These are phyloP conservation scores for Drosophila paucipuncta DNA, from an alignment of 2,888 invertebrate species.

Conservation along the genomic window DNA sequence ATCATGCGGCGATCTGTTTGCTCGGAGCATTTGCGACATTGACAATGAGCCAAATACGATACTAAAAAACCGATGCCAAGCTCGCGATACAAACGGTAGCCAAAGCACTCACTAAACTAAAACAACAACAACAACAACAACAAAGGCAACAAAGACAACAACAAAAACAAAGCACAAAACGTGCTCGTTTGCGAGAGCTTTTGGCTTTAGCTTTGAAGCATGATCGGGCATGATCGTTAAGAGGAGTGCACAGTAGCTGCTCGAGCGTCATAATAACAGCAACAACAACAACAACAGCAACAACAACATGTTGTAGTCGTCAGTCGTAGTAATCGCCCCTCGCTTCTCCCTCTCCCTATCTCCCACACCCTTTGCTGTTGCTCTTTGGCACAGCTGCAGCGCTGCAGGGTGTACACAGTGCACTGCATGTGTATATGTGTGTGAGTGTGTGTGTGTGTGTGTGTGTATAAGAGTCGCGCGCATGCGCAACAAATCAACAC, in stretches of 20 bases:
- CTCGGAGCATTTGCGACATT: constrained; percentile 60
- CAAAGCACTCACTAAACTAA: constrained; percentile 46
- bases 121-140: constrained; percentile 33
- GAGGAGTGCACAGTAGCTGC: constrained; percentile 82
- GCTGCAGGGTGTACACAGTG: constrained; percentile 75
- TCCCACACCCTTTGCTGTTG: constrained; percentile 22
- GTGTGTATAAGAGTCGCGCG: constrained; percentile 44
- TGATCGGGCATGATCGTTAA: constrained; percentile 82
- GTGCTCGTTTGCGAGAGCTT: constrained; percentile 74
- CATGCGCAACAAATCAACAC: constrained; percentile 78
- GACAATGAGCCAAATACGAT: constrained; percentile 77
- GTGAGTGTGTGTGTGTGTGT: not conserved
- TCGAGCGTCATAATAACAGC: constrained; percentile 80
- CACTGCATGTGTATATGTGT: not conserved
- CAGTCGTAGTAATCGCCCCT: constrained; percentile 37
- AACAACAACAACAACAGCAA: constrained; percentile 77
- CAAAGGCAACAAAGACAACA: constrained; percentile 7
- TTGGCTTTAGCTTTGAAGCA: constrained; percentile 76
- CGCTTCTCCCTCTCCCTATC: not conserved
- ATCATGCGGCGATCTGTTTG: constrained; percentile 62
- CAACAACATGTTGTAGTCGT: constrained; percentile 63
- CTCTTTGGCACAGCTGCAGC: constrained; percentile 73
- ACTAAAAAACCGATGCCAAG: constrained; percentile 55
- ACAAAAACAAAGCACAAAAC: constrained; percentile 60
- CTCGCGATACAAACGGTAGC: constrained; percentile 71